Conservation (phyloP, 2,888 invertebrate species). For the Eutolmus rufibarbis region DNA sequence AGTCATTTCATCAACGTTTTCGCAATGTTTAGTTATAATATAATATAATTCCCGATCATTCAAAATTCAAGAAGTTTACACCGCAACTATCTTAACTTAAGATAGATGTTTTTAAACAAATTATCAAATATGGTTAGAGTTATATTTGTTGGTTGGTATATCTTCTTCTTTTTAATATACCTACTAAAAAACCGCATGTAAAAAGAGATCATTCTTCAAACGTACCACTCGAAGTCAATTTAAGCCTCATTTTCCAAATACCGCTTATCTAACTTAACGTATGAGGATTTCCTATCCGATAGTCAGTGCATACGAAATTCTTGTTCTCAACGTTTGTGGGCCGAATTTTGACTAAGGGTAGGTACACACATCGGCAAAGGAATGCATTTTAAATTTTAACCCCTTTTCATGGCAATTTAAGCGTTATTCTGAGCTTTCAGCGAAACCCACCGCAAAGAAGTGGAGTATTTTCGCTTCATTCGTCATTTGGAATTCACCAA, state of each 20-base stretch:
- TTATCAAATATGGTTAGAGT: too few relatives aligned
- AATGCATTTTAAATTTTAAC: conserved; percentile 24
- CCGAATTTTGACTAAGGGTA: not conserved
- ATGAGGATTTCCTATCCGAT: not conserved
- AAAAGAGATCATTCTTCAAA: not conserved
- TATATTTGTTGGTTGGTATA: too few relatives aligned
- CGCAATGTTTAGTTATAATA: too few relatives aligned
- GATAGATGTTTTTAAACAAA: too few relatives aligned
- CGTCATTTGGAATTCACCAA: conserved; percentile 19
- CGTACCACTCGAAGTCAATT: not conserved
- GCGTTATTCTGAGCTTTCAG: not conserved
- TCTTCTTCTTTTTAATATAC: too few relatives aligned
- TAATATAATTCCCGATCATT: too few relatives aligned
- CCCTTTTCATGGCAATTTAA: conserved; percentile 21
- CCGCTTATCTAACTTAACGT: not conserved
- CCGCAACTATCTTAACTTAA: too few relatives aligned
- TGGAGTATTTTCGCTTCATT: conserved; percentile 26
- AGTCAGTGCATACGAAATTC: not conserved
- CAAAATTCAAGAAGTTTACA: too few relatives aligned
- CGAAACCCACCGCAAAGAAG: conserved; percentile 10
- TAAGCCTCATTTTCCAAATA: not conserved
- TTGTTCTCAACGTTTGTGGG: not conserved
- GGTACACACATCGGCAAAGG: not conserved
- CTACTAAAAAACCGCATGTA: not conserved
- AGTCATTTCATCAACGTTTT: too few relatives aligned